A percentile compares a stretch with the other conserved stretches of the same genome.
Evolutionary conservation across 2,113 vertebrate species (phyloP).

Genomic region (Bucco capensis): DNA sequence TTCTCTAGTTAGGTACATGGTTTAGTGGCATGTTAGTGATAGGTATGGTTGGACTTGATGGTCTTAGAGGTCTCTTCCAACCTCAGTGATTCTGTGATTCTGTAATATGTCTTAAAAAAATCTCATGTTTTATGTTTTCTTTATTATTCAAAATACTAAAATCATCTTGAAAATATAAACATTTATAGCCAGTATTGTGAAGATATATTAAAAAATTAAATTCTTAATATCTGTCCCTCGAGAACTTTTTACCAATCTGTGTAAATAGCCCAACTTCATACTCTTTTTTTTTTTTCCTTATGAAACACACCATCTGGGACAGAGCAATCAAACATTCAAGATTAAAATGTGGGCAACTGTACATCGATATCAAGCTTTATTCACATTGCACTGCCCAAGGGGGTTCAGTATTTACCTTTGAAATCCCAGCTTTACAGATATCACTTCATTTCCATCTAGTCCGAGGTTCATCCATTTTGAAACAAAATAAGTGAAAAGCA

Average conservation of each 20-base stretch:
- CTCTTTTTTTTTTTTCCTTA: too few relatives aligned
- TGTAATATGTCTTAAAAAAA: neutral
- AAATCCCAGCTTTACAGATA: neutral
- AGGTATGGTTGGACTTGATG: too few relatives aligned
- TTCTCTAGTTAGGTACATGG: too few relatives aligned
- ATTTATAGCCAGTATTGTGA: neutral
- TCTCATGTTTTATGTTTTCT: neutral
- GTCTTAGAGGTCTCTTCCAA: too few relatives aligned
- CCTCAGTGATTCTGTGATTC: too few relatives aligned
- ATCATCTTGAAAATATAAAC: neutral
- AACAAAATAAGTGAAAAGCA: neutral
- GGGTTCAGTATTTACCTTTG: neutral
- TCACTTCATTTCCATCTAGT: neutral
- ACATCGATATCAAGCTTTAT: neutral
- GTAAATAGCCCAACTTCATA: neutral
- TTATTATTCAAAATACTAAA: neutral
- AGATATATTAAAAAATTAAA: neutral
- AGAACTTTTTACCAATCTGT: neutral
- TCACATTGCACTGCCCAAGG: neutral
- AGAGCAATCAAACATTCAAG: neutral
- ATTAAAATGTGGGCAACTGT: neutral
- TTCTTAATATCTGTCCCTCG: neutral
- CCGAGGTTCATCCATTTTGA: neutral
- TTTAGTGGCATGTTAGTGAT: too few relatives aligned
- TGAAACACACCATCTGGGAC: neutral